Evolutionary conservation across 2,797 vertebrate species (phyloP).

Genomic region (Cheirogaleus major): DNA sequence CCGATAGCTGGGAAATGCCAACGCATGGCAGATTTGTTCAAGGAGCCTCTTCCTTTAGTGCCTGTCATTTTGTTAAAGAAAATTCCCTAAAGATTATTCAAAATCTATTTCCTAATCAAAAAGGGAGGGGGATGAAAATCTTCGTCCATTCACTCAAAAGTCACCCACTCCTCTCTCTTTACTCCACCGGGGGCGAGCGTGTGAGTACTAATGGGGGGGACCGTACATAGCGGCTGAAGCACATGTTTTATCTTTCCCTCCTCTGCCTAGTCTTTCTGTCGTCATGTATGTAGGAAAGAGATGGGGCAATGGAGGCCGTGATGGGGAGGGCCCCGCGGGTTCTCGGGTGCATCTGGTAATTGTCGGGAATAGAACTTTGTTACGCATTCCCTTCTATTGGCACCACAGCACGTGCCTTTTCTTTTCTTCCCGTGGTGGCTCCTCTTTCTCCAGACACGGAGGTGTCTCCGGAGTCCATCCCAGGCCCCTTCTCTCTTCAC

Average conservation of each 20-base stretch:
- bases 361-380: not conserved
- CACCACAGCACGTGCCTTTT: not conserved
- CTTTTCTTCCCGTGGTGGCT: not conserved
- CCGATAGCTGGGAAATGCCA: not conserved
- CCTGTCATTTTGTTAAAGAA: slow-evolving; percentile 12
- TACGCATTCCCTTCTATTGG: not conserved
- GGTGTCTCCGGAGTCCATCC: not conserved
- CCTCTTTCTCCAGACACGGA: not conserved
- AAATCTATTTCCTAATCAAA: not conserved
- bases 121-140: not conserved
- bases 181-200: not conserved
- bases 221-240: not conserved
- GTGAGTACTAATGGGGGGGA: not conserved
- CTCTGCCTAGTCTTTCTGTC: not conserved
- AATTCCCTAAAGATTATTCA: slow-evolving; percentile 11
- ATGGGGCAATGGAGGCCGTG: not conserved
- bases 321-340: not conserved
- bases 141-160: not conserved
- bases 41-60: not conserved
- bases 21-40: accelerated
- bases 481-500: not conserved
- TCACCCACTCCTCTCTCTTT: not conserved
- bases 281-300: not conserved
- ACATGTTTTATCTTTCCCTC: not conserved
- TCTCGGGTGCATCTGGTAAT: not conserved